These are phyloP conservation scores for Molothrus ater DNA, from an alignment of 2,797 vertebrate species.

Conservation along the genomic window DNA sequence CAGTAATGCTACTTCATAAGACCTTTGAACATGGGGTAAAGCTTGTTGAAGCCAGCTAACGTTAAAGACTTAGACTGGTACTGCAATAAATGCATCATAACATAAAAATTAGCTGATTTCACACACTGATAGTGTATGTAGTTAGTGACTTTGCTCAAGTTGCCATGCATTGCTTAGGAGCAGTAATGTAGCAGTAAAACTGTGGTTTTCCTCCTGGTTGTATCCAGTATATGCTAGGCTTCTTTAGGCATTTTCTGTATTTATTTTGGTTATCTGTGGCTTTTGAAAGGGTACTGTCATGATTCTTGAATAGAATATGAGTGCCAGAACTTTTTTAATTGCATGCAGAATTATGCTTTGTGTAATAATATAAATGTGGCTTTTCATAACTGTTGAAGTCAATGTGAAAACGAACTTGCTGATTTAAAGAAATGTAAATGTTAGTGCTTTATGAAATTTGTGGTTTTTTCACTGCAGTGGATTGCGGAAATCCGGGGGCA, in stretches of 20 bases:
- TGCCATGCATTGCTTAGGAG: neutral
- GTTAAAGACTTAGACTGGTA: neutral
- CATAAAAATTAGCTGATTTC: neutral
- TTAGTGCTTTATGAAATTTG: neutral
- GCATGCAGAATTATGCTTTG: neutral
- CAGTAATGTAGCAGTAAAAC: neutral
- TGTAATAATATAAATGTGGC: neutral
- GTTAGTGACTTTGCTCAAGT: neutral
- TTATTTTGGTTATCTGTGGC: neutral
- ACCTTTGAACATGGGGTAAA: neutral
- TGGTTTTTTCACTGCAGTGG: constrained; percentile 77
- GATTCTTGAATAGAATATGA: neutral
- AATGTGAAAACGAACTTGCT: neutral
- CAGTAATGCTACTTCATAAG: neutral
- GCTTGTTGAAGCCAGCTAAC: neutral
- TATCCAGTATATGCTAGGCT: neutral
- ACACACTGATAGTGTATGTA: neutral
- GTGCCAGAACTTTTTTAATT: neutral
- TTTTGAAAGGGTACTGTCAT: neutral
- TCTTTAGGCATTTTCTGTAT: neutral
- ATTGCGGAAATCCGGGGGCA: constrained; percentile 91
- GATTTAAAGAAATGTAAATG: neutral
- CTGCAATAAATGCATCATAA: neutral
- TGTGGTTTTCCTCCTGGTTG: neutral
- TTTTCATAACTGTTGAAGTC: neutral